Evolutionary conservation across 2,797 vertebrate genomes (phyloP).

Genomic region (Psittacula derbiana): DNA sequence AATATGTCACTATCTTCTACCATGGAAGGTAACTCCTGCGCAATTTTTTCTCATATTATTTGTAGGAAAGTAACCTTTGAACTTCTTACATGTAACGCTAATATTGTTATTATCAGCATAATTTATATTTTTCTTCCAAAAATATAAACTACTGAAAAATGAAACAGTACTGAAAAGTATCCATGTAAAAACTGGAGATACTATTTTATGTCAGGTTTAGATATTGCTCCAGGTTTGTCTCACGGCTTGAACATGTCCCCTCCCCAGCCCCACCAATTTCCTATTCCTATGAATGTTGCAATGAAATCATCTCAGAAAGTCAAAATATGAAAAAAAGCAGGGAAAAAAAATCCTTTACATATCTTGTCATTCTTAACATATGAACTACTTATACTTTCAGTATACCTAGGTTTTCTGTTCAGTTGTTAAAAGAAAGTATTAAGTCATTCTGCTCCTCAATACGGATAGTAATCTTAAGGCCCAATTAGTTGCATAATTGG

Average conservation of each 20-base stretch:
- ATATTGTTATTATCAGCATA: neutral
- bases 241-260: neutral
- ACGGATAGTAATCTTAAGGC: neutral
- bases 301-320: neutral
- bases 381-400: neutral
- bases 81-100: neutral
- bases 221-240: neutral
- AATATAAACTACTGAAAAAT: neutral
- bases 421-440: neutral
- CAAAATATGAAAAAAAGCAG: neutral
- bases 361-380: neutral
- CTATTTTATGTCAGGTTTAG: neutral
- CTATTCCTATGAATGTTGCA: neutral
- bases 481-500: neutral
- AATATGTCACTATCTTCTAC: neutral
- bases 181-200: neutral
- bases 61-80: neutral
- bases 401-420: neutral
- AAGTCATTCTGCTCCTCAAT: neutral
- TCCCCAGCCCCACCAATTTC: too few species aligned
- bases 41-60: neutral
- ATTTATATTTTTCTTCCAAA: neutral
- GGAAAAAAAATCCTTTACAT: rapidly evolving
- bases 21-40: neutral
- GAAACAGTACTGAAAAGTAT: neutral